Base-by-base conservation (phyloP, 1,140 invertebrate species). In the Pectinophora gossypiella region DNA sequence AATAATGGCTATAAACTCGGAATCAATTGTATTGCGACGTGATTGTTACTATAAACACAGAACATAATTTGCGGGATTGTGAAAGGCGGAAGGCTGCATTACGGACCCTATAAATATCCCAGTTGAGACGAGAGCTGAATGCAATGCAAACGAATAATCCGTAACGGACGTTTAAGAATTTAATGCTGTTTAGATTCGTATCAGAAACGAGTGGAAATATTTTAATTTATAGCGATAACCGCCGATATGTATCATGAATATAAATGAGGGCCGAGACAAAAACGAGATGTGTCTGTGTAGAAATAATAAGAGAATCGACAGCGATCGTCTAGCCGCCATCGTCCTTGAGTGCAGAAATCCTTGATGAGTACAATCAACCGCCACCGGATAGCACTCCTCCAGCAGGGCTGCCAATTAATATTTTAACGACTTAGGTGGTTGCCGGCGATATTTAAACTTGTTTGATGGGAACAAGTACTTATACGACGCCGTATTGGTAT, bases 301-400 rank as follows among this genome's bases (percentile, higher is more conserved):
- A 78, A 82, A 84, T 83, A 86, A 85, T 85, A 85, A 83, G 76
- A 77, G 73, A 56, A 73, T 76, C 73, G 73, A 75, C 72, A 67
- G 65, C 46, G 60, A 74, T 73, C 67, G 78, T 79, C 80, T 83
- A 83, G 78, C 67, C 68, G 76, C 45, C 63, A 70, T 59, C 81
- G 83, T 87, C 83, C 83, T 87, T 87, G 83, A 87, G 76, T 72
- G 76, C 64, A 80, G 81, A 82, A 79, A 86, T 80, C 83, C 83
- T 87, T 85, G 83, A 87, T 87, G 83, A 82, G 81, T 82, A 85
- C 83, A 87, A 83, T 87, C 79, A 87, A 87, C 83, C 78, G 81
- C 77, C 83, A 76, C 83, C 72, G 83, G 76, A 78, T 77, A 78
- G 71, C 64, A 59, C 60, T 54, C 58, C 64, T 57, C 64, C 66